Base-by-base conservation (phyloP, 2,888 invertebrate species). In the Plagodis dolabraria region DNA sequence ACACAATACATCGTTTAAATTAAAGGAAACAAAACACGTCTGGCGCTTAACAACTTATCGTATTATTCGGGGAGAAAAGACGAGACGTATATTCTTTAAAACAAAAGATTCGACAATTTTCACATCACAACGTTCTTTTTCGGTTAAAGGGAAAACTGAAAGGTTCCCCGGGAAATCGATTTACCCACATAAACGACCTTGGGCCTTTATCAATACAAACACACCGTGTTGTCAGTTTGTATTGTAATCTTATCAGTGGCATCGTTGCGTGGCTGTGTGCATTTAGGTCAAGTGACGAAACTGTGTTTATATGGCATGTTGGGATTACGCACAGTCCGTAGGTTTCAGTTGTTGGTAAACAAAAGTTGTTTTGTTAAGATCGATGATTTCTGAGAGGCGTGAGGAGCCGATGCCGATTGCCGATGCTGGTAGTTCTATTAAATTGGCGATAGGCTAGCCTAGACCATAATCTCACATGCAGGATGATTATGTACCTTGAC, bases 211-310 rank as follows among this genome's bases (percentile, higher is more conserved):
- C 76, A 72, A 71, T 67, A 75, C 71, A 79, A 79, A 79, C 70
- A 64, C 36, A 53, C 47, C 12, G 63, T 63, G 57, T 62, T 66
- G 67, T 65, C 71, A 68, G 61, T 59, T 68, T 71, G 67, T 65
- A 53, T 57, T 50, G 67, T 69, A 80, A 85, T 81, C 82, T 77
- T 78, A 82, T 85, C 85, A 22, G 5, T 49, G 40, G 38, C 69
- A 73, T 71, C 72, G 53, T 51, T 47, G 48, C 55, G 54, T 36
- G 36, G 46, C 48, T 49, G 60, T 44, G 56, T 63, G 66, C 71
- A 82, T 77, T 69, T 77, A 75, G 85, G 81, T 77, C 82, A 71
- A 70, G 69, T 84, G 82, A 75, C 72, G 85, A 82, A 83, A 84
- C 63, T 38, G 61, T 48, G 61, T 52, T 50, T 50, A 54, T 61